Conservation (phyloP, 1,140 invertebrate genomes). For the Polypedilum vanderplanki region DNA sequence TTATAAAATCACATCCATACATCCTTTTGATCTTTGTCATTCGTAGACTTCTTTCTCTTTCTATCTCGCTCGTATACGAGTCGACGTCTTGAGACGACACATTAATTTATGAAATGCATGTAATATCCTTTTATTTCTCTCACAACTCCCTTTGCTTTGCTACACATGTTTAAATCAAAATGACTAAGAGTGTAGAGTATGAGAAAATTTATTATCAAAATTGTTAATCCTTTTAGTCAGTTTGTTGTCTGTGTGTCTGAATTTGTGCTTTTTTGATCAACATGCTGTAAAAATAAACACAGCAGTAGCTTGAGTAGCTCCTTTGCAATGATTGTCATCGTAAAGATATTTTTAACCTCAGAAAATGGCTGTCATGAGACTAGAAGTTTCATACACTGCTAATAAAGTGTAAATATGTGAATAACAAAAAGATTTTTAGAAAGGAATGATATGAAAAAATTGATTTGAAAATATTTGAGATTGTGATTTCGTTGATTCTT, state of each 20-base stretch:
- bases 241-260: background rate
- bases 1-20: slow-evolving; percentile 27
- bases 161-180: slow-evolving; percentile 14
- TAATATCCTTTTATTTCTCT: slow-evolving; percentile 11
- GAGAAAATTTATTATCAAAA: slow-evolving; percentile 22
- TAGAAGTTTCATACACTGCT: background rate
- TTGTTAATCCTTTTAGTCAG: slow-evolving; percentile 16
- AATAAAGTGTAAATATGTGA: too few species aligned
- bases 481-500: too few species aligned
- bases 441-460: too few species aligned
- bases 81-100: slow-evolving; percentile 16
- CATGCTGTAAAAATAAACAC: background rate
- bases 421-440: too few species aligned
- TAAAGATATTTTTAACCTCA: background rate
- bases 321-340: background rate
- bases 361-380: background rate
- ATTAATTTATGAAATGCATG: slow-evolving; percentile 28
- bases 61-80: background rate
- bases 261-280: background rate
- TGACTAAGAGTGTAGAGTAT: background rate
- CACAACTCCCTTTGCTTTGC: background rate
- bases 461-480: too few species aligned
- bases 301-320: background rate
- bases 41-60: background rate
- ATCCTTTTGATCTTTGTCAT: slow-evolving; percentile 16